Conservation (phyloP, 2,113 vertebrate genomes). For the Lampris incognitus region DNA sequence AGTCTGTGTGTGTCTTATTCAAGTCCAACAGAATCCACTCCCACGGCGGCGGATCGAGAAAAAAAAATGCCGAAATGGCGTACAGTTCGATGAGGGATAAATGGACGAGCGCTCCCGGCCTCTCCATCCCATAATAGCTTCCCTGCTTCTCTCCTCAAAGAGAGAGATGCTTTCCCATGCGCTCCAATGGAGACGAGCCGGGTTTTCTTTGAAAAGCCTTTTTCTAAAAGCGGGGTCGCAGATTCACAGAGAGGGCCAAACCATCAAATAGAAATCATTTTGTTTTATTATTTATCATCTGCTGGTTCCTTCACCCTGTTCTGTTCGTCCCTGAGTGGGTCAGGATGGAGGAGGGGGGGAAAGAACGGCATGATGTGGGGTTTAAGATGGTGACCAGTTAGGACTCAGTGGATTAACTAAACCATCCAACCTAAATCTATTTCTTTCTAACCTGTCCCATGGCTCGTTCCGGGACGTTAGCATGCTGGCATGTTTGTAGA, state of each 20-base stretch:
- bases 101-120: slow-evolving; percentile 21
- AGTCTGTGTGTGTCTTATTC: too few species aligned
- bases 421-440: too few species aligned
- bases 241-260: slow-evolving; percentile 31
- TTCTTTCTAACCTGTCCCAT: too few species aligned
- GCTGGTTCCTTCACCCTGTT: slow-evolving; percentile 30
- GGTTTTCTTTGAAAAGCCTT: slow-evolving; percentile 53
- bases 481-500: too few species aligned
- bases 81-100: background rate
- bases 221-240: slow-evolving; percentile 63
- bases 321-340: background rate
- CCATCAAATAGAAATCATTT: slow-evolving; percentile 64
- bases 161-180: slow-evolving; percentile 53
- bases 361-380: too few species aligned
- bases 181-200: slow-evolving; percentile 66
- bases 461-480: too few species aligned
- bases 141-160: background rate
- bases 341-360: background rate
- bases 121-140: slow-evolving; percentile 60
- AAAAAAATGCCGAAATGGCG: background rate
- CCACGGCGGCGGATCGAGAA: slow-evolving; percentile 8
- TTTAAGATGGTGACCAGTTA: slow-evolving; percentile 2
- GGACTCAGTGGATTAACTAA: slow-evolving; percentile 6
- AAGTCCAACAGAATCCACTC: background rate
- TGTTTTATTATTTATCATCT: slow-evolving; percentile 70